Evolutionary conservation across 2,888 invertebrate species (phyloP), one percentile per base, ranked within the genome.

Genomic region (Chrysotoxum bicinctum): DNA sequence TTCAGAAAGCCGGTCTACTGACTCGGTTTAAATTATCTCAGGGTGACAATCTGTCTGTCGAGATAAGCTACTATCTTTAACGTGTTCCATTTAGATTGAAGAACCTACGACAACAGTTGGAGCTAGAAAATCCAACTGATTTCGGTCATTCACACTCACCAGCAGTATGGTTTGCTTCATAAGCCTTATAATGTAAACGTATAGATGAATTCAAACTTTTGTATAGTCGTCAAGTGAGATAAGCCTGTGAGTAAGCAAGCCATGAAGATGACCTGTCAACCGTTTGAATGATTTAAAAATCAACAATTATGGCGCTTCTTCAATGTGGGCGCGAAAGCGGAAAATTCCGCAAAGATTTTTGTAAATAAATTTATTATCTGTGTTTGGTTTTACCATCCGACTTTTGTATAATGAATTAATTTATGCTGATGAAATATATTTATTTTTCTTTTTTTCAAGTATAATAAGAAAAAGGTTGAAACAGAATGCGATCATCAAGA

Each of bases 1-100:
- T 19, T 26, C 45, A 37, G 9, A 69, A 80, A 74, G 68, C 80
- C 74, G 75, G 62, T 80, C 75, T 68, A 68, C 73, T 73, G 66
- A 58, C 56, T 80, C 21, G 40, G 35, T 75, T 75, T 35, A 35
- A 16, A 68, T 52, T 79, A 74, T 74, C 74, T 74, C 79, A 74
- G 75, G 37, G 54, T 69, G 69, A 74, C 60, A 73, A 58, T 30
- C 56, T 60, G 58, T 35, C 66, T 66, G 66, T 35, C 21, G 23
- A 21, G 50, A 66, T 66, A 66, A 66, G 66, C 10, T 48, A 14
- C 14, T 45, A 32, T 66, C 50, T 66, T 35, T 9, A 9, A 9
- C n/a, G 21, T 50, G 48, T 66, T 66, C 66, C 50, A 50, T 45
- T 64, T 45, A 32, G 19, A 64, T 30, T 50, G n/a, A 35, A 66